phyloP scores from a whole-genome alignment of 2,113 vertebrate species.

The Barnardius zonarius region DNA sequence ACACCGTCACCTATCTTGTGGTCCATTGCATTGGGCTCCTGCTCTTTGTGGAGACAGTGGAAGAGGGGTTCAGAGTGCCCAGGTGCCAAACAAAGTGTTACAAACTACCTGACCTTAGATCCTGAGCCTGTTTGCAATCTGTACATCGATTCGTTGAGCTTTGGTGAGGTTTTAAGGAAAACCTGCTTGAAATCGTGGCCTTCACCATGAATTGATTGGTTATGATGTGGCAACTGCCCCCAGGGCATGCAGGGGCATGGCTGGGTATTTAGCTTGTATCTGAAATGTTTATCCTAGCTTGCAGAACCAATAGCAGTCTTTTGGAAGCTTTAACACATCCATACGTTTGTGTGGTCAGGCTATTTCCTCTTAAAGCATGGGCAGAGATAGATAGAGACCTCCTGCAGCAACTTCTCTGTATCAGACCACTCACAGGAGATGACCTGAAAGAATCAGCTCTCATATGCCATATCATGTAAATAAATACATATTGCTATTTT shows the following conservation, averaged over 20 bases:
- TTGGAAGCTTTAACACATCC: background rate
- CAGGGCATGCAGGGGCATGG: background rate
- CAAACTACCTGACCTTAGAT: background rate
- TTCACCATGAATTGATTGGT: background rate
- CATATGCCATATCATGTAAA: background rate
- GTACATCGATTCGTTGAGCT: background rate
- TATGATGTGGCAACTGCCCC: background rate
- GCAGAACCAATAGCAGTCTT: background rate
- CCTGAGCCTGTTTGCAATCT: background rate
- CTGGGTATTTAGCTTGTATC: background rate
- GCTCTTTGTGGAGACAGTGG: background rate
- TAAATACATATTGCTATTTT: conserved; percentile 35
- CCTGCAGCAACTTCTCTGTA: background rate
- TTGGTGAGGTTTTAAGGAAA: background rate
- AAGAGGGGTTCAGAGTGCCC: background rate
- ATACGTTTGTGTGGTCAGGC: background rate
- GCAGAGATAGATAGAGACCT: background rate
- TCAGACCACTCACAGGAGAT: background rate
- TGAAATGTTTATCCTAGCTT: background rate
- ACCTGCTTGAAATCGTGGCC: background rate
- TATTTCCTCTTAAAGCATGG: background rate
- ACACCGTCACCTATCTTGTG: background rate
- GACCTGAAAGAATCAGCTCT: conserved; percentile 17
- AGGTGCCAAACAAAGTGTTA: background rate
- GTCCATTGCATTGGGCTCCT: background rate